Evolutionary conservation across 2,113 vertebrate species (phyloP), one percentile per base, ranked within the genome.

Genomic region (Semnornis frantzii): DNA sequence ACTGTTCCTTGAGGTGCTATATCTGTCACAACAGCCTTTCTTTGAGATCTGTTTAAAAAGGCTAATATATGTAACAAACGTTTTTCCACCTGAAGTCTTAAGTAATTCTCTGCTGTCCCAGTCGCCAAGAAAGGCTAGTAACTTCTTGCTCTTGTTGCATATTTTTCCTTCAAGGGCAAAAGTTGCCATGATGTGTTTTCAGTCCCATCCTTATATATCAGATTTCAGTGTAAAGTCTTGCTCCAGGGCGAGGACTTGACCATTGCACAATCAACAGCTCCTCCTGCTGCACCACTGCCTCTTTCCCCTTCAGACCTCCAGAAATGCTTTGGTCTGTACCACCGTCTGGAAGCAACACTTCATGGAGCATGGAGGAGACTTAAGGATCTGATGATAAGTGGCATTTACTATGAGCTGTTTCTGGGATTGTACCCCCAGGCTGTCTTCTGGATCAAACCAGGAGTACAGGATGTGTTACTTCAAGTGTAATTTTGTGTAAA

Each of bases 401-500:
- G 30, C 30, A 58, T 78, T 75, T 87, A 20, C n/a, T 74, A 59
- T 58, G 30, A 66, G 31, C 34, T 3, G 1, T 23, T 92, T 82
- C 57, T 50, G 42, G 39, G 11, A 55, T 68, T 71, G 42, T 28
- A 66, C 5, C 23, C 15, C 8, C 15, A 30, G 12, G 13, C 60
- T 81, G 46, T 50, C 82, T 82, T 55, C 44, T 21, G 3, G 27
- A 52, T 24, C 37, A 83, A 89, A 30, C 10, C 33, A 69, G 52
- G 34, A 50, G 25, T 1, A 3, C 7, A 4, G 1, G 0, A 66
- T 20, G 15, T 8, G 30, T 39, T 59, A 54, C 31, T 58, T 63
- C 21, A 37, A 42, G 39, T 18, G 10, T 54, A 57, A 63, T 10
- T 37, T 90, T 23, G 31, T 6, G 50, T 18, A 60, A 21, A 81